Conservation (phyloP, 2,888 invertebrate species). For the Hypomecis atomaria region DNA sequence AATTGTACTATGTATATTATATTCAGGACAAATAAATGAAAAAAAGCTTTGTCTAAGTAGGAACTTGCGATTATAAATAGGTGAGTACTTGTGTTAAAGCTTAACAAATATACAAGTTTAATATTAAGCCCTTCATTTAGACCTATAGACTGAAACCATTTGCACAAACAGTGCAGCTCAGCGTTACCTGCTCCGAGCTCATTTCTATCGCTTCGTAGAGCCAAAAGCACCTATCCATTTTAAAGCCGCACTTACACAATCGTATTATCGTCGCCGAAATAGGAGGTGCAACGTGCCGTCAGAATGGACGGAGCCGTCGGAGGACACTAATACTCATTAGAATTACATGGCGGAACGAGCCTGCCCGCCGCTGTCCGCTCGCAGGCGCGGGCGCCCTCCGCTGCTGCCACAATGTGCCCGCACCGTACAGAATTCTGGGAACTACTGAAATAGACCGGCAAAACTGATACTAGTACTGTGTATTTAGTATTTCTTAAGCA, state of each 20-base stretch:
- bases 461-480: not conserved
- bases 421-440: constrained; percentile 13
- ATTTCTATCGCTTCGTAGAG: constrained; percentile 40
- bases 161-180: constrained; percentile 37
- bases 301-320: constrained; percentile 62
- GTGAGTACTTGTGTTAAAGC: too few relatives aligned
- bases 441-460: not conserved
- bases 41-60: too few relatives aligned
- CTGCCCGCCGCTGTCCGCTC: constrained; percentile 32
- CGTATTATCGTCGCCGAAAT: constrained; percentile 58
- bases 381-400: constrained; percentile 23
- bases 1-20: too few relatives aligned
- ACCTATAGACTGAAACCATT: constrained; percentile 30
- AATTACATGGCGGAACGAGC: constrained; percentile 80
- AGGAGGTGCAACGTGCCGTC: constrained; percentile 54
- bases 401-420: constrained; percentile 23
- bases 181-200: constrained; percentile 37
- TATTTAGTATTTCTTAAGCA: too few relatives aligned
- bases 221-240: constrained; percentile 46
- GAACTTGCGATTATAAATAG: too few relatives aligned
- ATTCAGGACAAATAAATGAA: too few relatives aligned
- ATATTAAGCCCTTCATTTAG: constrained; percentile 4
- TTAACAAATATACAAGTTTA: not conserved
- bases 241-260: constrained; percentile 51
- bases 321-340: constrained; percentile 83